phyloP scores from a whole-genome alignment of 2,797 vertebrate genomes.

The Astyanax mexicanus region DNA sequence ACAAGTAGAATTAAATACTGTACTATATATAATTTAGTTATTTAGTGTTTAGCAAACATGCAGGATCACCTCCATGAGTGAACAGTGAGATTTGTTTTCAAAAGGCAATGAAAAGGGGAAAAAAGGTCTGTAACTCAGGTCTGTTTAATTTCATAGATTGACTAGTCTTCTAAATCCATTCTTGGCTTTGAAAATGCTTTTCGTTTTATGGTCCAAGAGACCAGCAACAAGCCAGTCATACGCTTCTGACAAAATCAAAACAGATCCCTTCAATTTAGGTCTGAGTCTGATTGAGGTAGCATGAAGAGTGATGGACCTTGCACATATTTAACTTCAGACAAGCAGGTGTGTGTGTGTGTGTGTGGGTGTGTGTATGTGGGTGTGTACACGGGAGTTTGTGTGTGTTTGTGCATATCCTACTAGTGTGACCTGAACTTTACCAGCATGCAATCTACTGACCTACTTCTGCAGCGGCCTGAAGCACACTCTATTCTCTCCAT shows the following conservation, averaged over 20 bases:
- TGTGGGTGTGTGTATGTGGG: constrained; percentile 6
- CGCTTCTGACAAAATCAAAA: not conserved
- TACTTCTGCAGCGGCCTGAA: constrained; percentile 64
- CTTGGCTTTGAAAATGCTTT: too few relatives aligned
- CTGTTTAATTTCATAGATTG: too few relatives aligned
- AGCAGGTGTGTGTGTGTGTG: constrained; percentile 42
- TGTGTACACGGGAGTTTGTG: not conserved
- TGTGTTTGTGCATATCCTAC: not conserved
- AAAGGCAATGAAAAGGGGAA: too few relatives aligned
- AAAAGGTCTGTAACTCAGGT: too few relatives aligned
- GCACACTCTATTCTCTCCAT: not conserved
- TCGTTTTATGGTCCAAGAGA: not conserved
- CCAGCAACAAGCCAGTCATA: not conserved
- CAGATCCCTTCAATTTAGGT: not conserved
- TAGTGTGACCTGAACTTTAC: constrained; percentile 56
- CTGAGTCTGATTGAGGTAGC: not conserved
- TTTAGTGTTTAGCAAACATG: too few relatives aligned
- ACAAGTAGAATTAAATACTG: too few relatives aligned
- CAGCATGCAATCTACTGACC: constrained; percentile 67
- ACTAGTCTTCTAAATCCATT: too few relatives aligned
- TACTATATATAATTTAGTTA: too few relatives aligned
- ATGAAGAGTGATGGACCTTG: not conserved
- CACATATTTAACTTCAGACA: constrained; percentile 28
- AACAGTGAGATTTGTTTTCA: too few relatives aligned
- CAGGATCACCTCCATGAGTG: too few relatives aligned